Evolutionary conservation across 2,797 vertebrate genomes (phyloP).

Genomic region (Heliangelus exortis): DNA sequence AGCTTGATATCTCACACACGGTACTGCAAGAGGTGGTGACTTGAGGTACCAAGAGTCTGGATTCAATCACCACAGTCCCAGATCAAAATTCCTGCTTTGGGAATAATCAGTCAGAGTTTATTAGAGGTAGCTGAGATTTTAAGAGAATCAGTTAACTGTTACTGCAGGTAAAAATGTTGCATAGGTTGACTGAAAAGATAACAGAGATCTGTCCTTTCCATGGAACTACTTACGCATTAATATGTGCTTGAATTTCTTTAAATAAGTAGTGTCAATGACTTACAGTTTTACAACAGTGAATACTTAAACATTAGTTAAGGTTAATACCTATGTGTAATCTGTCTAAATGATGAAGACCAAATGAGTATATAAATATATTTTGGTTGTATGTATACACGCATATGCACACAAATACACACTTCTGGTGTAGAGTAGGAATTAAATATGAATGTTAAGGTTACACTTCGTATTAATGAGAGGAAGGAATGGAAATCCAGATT

Average conservation of each 20-base stretch:
- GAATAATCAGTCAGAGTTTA: neutral
- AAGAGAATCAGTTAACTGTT: neutral
- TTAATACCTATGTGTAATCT: neutral
- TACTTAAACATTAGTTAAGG: neutral
- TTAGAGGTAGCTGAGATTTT: neutral
- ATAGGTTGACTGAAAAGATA: neutral
- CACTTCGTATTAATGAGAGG: neutral
- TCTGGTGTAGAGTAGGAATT: neutral
- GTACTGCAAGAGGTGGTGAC: neutral
- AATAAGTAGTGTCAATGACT: neutral
- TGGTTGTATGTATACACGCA: neutral
- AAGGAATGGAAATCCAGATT: neutral
- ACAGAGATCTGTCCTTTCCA: neutral
- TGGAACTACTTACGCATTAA: neutral
- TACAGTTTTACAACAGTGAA: neutral
- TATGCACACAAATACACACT: accelerated
- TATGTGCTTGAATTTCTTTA: neutral
- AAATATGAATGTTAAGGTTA: neutral
- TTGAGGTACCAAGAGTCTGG: neutral
- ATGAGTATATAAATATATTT: neutral
- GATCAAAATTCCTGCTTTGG: neutral
- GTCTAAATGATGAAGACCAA: neutral
- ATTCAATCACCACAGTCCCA: neutral
- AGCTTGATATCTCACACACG: neutral
- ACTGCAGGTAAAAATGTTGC: neutral